Evolutionary conservation across 2,888 invertebrate genomes (phyloP), one percentile per base, ranked within the genome.

Genomic region (Emesis furor): DNA sequence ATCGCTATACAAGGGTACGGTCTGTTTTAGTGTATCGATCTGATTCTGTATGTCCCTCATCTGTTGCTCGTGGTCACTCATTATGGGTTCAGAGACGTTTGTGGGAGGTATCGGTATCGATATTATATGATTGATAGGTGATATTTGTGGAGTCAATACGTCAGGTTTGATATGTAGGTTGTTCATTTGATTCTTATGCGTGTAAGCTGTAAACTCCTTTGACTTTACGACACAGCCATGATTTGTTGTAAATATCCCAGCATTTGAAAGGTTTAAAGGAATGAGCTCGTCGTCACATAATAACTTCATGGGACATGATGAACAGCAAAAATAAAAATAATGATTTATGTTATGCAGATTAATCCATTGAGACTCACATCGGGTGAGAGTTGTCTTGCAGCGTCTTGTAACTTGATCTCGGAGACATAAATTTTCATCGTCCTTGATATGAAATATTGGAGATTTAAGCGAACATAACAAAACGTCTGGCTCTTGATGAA

Each of bases 381-480:
- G 24, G 17, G 46, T 73, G 17, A 7, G 24, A 73, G 46, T 30
- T 73, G 37, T 73, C 17, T 24, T 73, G 46, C 67, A 37, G 17
- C 67, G n/a, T 67, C 39, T 62, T 72, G 78, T 55, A 42, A 17
- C 17, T 77, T 12, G 42, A 69, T 68, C 67, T 78, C 55, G 51
- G 17, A 51, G 30, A n/a, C 82, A 82, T 30, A 82, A 51, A 67
- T 76, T 74, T 55, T 76, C 12, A 32, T 79, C 79, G 8, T 35
- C 24, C 59, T 76, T 73, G 51, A 82, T 68, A 51, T 79, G 59
- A 32, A 73, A 83, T 2, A 65, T n/a, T 14, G 65, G 65, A 14
- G 65, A 65, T 30, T 24, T 65, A 8, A 24, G 17, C n/a, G 65
- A 65, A 30, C 65, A 65, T 30, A 65, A 65, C 17, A 65, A 14